Evolutionary conservation across 2,888 invertebrate genomes (phyloP), one percentile per base, ranked within the genome.

Genomic region (Apotomis capreana): DNA sequence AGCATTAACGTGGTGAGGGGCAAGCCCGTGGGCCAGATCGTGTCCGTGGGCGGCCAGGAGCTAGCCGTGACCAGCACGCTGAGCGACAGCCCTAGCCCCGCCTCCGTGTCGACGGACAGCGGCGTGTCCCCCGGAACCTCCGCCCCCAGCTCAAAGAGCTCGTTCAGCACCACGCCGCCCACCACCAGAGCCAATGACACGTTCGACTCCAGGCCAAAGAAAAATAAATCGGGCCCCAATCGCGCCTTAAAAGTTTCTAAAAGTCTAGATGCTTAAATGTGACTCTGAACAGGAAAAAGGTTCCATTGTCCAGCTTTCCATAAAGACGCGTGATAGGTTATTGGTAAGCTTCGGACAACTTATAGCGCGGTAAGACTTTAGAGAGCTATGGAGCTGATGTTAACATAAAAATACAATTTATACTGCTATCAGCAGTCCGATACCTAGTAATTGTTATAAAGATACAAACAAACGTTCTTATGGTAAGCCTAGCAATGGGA

Each of bases 1-100:
- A 93, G 91, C 83, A 90, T 94, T 83, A 94, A 91, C 81, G 86
- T 94, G 84, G 92, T 93, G 78, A 89, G 93, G 76, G 93, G 93
- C 79, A 94, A 93, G 86, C 92, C 92, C 75, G 86, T 94, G 59
- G 94, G 93, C 72, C 93, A 94, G 81, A 93, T 94, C 64, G 91
- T 93, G 76, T 88, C 92, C 54, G 75, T 89, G 67, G 90, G 91
- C 2, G 91, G 91, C 1, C 92, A 93, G 79, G 93, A 93, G 79
- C 76, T 94, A 82, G 89, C 91, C 0, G 91, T 94, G 58, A 92
- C 92, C 78, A 92, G 91, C 76, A 89, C 84, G 76, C 81, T 87
- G 3, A 91, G 87, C 74, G 92, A 92, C 74, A 91, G 90, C 73
- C 90, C 92, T 0, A 92, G 92, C 69, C 92, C 92, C 0, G 92